A percentile compares a stretch with the other conserved stretches of the same genome.
These are phyloP conservation scores for Parnassius glacialis DNA, from an alignment of 2,888 invertebrate genomes.

Conservation along the genomic window DNA sequence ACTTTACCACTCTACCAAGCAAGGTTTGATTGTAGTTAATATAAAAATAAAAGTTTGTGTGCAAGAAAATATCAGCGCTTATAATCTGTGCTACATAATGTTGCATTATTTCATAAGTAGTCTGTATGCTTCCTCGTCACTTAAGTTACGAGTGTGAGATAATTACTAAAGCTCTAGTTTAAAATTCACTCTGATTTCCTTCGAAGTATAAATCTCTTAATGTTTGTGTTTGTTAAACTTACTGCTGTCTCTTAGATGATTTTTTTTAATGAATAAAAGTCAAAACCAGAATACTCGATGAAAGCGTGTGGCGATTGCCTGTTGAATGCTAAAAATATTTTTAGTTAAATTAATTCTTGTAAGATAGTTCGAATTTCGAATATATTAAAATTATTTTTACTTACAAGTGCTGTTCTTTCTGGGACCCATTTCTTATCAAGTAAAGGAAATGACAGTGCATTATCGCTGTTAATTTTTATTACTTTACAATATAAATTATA, in stretches of 20 bases:
- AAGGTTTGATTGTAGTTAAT: too few species aligned
- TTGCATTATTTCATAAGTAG: too few species aligned
- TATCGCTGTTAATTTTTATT: background rate
- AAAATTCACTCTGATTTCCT: too few species aligned
- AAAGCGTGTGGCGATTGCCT: constrained; percentile 17
- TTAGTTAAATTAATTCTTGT: constrained; percentile 34
- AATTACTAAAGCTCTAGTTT: too few species aligned
- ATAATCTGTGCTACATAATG: too few species aligned
- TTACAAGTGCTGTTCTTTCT: constrained; percentile 47
- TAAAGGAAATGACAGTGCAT: background rate
- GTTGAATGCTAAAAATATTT: constrained; percentile 34
- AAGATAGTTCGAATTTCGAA: constrained; percentile 44
- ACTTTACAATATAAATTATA: too few species aligned
- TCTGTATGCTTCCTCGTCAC: too few species aligned
- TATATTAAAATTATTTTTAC: constrained; percentile 38
- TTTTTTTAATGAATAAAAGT: constrained; percentile 15
- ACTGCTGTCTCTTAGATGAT: background rate
- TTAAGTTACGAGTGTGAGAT: too few species aligned
- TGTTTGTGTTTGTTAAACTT: background rate
- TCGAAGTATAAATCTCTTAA: background rate
- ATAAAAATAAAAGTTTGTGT: too few species aligned
- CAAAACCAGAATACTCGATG: constrained; percentile 1
- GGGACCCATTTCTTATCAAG: constrained; percentile 35
- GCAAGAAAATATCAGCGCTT: too few species aligned
- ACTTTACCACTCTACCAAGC: too few species aligned